Evolutionary conservation across 2,797 vertebrate species (phyloP).

Genomic region (Setipinna tenuifilis): DNA sequence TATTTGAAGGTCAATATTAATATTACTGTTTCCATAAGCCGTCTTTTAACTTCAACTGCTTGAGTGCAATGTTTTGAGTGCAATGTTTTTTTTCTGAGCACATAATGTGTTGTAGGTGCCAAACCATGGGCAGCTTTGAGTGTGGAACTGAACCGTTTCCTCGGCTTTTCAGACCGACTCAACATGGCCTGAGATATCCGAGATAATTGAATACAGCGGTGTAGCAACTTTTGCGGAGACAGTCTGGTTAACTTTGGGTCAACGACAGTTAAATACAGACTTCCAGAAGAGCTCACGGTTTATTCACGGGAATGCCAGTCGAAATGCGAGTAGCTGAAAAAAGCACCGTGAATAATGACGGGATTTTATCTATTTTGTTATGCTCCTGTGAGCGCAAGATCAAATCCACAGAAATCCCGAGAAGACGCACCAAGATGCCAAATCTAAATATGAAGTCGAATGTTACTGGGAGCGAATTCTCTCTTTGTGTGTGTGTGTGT

Average conservation of each 20-base stretch:
- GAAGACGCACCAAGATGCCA: slow-evolving; percentile 38
- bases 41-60: background rate
- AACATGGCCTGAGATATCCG: slow-evolving; percentile 24
- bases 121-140: slow-evolving; percentile 17
- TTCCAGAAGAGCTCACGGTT: slow-evolving; percentile 22
- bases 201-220: slow-evolving; percentile 40
- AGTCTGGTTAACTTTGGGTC: slow-evolving; percentile 36
- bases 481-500: background rate
- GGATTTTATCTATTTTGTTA: slow-evolving; percentile 47
- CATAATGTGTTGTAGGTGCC: slow-evolving; percentile 11
- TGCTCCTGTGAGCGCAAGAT: slow-evolving; percentile 36
- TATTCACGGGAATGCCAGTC: background rate
- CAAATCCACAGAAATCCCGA: slow-evolving; percentile 36
- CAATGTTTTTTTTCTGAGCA: background rate
- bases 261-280: slow-evolving; percentile 33
- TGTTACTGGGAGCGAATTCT: background rate
- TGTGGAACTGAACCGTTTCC: slow-evolving; percentile 21
- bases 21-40: background rate
- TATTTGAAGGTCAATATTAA: slow-evolving; percentile 1
- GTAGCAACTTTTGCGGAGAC: slow-evolving; percentile 40
- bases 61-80: background rate
- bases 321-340: slow-evolving; percentile 41
- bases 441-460: slow-evolving; percentile 30
- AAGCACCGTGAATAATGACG: slow-evolving; percentile 37
- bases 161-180: slow-evolving; percentile 19